These are phyloP conservation scores for Lepidochrysops patricia DNA, from an alignment of 2,888 invertebrate species.

Conservation along the genomic window DNA sequence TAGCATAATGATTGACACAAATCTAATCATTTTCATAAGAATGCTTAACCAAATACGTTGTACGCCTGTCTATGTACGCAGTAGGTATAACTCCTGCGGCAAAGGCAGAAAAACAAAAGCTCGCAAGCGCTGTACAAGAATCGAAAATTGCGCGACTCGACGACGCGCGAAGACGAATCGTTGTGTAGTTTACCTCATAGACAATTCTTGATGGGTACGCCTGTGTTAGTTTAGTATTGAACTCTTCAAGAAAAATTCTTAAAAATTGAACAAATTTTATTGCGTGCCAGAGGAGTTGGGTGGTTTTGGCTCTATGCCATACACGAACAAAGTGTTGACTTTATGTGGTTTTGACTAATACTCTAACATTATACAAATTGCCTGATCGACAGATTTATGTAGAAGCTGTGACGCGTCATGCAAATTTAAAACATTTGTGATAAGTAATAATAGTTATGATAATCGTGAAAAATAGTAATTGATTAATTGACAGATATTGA, in stretches of 20 bases:
- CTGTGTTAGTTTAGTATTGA: neutral
- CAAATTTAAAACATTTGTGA: neutral
- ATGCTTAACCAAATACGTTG: too few species aligned
- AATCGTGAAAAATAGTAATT: neutral
- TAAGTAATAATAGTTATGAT: neutral
- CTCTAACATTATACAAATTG: neutral
- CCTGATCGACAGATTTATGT: neutral
- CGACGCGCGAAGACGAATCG: too few species aligned
- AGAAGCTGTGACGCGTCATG: neutral
- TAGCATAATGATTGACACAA: too few species aligned
- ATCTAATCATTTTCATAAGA: too few species aligned
- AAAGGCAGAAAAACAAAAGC: too few species aligned
- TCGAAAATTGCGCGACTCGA: too few species aligned
- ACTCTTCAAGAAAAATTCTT: too few species aligned
- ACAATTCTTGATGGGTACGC: neutral
- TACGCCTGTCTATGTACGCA: too few species aligned
- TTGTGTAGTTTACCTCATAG: neutral
- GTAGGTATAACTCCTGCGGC: too few species aligned
- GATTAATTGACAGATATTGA: neutral
- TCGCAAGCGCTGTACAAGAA: too few species aligned
- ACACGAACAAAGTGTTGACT: neutral
- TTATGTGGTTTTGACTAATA: neutral
- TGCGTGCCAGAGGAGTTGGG: neutral
- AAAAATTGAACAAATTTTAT: neutral
- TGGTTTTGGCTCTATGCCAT: neutral